Conservation (phyloP, 2,113 vertebrate genomes). For the Brachionichthys hirsutus region DNA sequence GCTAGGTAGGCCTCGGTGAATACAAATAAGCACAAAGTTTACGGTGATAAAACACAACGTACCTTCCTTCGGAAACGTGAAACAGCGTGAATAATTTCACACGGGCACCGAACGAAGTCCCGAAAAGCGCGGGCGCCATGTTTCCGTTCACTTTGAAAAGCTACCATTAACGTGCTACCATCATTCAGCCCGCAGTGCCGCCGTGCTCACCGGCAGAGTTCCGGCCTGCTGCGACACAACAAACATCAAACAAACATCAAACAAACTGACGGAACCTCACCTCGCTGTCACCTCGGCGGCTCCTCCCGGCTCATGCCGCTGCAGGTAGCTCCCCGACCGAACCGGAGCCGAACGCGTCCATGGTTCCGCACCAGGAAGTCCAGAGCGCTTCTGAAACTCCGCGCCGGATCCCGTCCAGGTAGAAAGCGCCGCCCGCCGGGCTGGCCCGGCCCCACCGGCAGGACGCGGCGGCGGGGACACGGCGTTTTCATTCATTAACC, state of each 20-base stretch:
- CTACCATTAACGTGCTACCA: slow-evolving; percentile 26
- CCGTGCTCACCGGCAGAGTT: slow-evolving; percentile 49
- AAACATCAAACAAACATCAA: too few species aligned
- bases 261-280: slow-evolving; percentile 62
- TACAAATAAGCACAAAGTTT: slow-evolving; percentile 73
- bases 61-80: neutral
- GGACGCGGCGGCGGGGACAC: slow-evolving; percentile 41
- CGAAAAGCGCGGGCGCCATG: neutral
- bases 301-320: slow-evolving; percentile 51
- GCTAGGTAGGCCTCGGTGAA: slow-evolving; percentile 77
- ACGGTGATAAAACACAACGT: slow-evolving; percentile 31
- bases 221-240: slow-evolving; percentile 10
- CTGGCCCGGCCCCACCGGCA: slow-evolving; percentile 50
- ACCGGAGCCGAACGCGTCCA: slow-evolving; percentile 48
- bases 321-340: slow-evolving; percentile 21
- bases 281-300: slow-evolving; percentile 56
- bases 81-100: neutral
- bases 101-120: neutral
- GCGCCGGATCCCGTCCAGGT: slow-evolving; percentile 71
- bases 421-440: slow-evolving; percentile 74
- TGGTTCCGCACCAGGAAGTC: slow-evolving; percentile 79
- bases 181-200: slow-evolving; percentile 47
- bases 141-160: slow-evolving; percentile 29
- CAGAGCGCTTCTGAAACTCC: slow-evolving; percentile 68
- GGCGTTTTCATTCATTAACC: too few species aligned